A percentile compares a stretch with the other conserved stretches of the same genome.
These are phyloP conservation scores for Proctacanthus coquilletti DNA, from an alignment of 1,140 invertebrate species.

Conservation along the genomic window DNA sequence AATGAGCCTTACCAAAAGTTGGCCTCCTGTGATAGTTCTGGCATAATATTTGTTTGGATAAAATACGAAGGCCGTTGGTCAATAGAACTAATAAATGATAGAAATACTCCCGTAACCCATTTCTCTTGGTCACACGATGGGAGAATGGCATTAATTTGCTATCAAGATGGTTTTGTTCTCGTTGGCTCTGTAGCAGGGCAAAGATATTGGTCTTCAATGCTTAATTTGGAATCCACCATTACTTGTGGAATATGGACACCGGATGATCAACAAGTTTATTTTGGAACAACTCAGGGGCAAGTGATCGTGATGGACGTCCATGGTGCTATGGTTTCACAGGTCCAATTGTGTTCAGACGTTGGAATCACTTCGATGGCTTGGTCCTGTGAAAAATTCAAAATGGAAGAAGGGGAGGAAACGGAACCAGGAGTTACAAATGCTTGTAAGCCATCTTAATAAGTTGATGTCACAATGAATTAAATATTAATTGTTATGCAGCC, in stretches of 20 bases:
- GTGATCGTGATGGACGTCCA: constrained; percentile 93
- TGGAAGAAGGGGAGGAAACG: constrained; percentile 80
- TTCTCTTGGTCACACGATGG: constrained; percentile 99
- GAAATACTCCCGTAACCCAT: constrained; percentile 89
- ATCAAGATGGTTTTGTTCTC: constrained; percentile 92
- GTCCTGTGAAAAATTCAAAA: constrained; percentile 96
- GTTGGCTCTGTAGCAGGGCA: constrained; percentile 94
- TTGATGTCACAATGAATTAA: neutral
- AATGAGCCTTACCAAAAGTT: constrained; percentile 98
- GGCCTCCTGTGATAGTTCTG: constrained; percentile 92
- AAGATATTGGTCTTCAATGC: constrained; percentile 95
- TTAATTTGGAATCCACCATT: constrained; percentile 83
- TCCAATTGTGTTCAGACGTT: constrained; percentile 61
- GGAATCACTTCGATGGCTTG: constrained; percentile 83
- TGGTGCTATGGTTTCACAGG: constrained; percentile 85
- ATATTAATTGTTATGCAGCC: constrained; percentile 24
- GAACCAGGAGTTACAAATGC: constrained; percentile 36
- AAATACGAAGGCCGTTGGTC: constrained; percentile 98
- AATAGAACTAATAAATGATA: constrained; percentile 96
- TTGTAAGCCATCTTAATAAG: constrained; percentile 12
- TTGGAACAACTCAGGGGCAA: constrained; percentile 84
- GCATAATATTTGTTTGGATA: constrained; percentile 98
- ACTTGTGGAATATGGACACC: constrained; percentile 96
- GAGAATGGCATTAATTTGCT: constrained; percentile 94
- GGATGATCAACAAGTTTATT: constrained; percentile 92